Evolutionary conservation across 2,797 vertebrate genomes (phyloP), one percentile per base, ranked within the genome.

Genomic region (Hypotaenidia okinawae): DNA sequence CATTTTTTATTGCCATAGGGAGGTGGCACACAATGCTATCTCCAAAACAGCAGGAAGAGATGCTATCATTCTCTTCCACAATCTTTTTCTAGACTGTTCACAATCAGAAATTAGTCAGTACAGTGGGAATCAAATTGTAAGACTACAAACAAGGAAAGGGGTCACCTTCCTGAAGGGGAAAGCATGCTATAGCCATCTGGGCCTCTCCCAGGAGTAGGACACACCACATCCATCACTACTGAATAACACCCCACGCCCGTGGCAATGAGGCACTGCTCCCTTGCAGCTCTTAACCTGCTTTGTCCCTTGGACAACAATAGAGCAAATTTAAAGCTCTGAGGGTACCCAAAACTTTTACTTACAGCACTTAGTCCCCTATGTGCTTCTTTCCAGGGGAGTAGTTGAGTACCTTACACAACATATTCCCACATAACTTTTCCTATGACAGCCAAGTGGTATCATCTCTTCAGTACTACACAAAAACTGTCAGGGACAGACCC

Each of bases 1-100:
- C 28, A 62, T 69, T 91, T 95, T 91, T 91, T 89, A 90, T 84
- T 89, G 93, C 88, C 84, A 66, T 17, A n/a, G 66, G 84, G 93
- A 94, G 76, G 91, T 75, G 66, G 85, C 37, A 76, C n/a, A 95
- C 83, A 95, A 82, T 63, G 86, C 59, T 93, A 45, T 84, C 83
- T 89, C 86, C 80, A 87, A 82, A 95, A 84, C 74, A 94, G 83
- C 84, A 94, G 92, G 92, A 97, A 90, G 39, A 94, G 88, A 92
- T 96, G 4, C n/a, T 89, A 92, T 86, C 51, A 69, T 63, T 76
- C 59, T 66, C 11, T 59, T 90, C 74, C 70, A 52, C 41, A n/a
- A 11, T 13, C 33, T 55, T 93, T 67, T 69, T 13, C 55, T 66
- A 84, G 63, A 67, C 61, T 63, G 47, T 61, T 94, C 10, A 2